Base-by-base conservation (phyloP, 2,888 invertebrate genomes). In the Silvanus unidentatus region DNA sequence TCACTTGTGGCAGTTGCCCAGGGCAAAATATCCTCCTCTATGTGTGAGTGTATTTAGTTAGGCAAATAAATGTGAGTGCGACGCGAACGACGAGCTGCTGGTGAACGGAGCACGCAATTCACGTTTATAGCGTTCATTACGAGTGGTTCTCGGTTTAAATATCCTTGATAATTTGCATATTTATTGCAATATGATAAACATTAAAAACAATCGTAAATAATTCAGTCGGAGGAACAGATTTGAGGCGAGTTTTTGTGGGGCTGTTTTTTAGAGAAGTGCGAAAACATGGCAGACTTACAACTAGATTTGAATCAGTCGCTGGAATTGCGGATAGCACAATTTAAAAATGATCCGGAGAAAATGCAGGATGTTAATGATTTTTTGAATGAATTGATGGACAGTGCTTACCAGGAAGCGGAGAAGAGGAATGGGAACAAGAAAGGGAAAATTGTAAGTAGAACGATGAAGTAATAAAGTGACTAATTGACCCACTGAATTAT, bases 301-400 rank as follows among this genome's bases (percentile, higher is more conserved):
- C 50, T 71, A 44, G 62, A 68, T 43, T 56, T 71, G 43, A 63
- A 64, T 42, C 58, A 63, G 49, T 57, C 68, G 2, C 47, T 70
- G 44, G 68, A 71, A 45, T 52, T 65, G 45, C 60, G 66, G 54
- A 66, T 71, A 50, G 58, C 59, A 12, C 64, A 69, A 41, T 72
- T 72, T 52, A 71, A 68, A 59, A 65, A 58, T 48, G 71, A 71
- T 52, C 68, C 69, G 8, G 69, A 71, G 32, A 68, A 67, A 55
- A 71, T 72, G 69, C 56, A 60, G 41, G 66, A 68, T 32, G 63
- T 72, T 10, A 68, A 70, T 48, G 67, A 68, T 30, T 71, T 72
- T 58, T 52, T 72, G 45, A 66, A 63, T 46, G 71, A 71, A 28
- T 47, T 72, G 32, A 62, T 70, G 39, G 70, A 70, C 42, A 68